Base-by-base conservation (phyloP, 30 jellyfish, hydroid and myxozoan species). In the Chironex yamaguchii region DNA sequence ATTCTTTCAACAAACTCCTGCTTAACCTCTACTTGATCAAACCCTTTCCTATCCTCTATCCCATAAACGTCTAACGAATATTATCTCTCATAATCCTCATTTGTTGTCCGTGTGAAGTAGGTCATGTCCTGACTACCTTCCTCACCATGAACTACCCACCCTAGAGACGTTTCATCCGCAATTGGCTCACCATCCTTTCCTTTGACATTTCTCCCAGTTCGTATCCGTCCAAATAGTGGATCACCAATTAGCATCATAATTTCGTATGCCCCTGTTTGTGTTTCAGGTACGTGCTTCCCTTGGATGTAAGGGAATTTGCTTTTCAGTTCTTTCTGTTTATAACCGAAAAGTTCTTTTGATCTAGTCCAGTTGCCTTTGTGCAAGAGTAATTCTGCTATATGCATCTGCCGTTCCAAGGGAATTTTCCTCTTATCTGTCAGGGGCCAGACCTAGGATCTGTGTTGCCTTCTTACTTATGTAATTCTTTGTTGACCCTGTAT, bases 71-170 rank as follows among this genome's bases (percentile, higher is more conserved):
- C 89, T 25, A 77, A 33, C 42, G 79, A 53, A 0, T 77, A 77
- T 12, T 53, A 34, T 53, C 33, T 21, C 42, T 77, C 89, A 62
- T 77, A 77, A 0, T 77, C 81, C 35, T 53, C 79, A 54, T 62
- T 77, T 32, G 81, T 77, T 14, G 81, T 77, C 30, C 66, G 90
- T 13, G 90, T 79, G 58, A 79, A 79, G 66, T 52, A 79, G 23
- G 62, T 79, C 32, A 22, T 72, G 32, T 79, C 73, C 4, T 2
- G 28, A 4, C 48, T 35, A 12, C 17, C 29, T 25, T 67, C 62
- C 34, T 51, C 79, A 29, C 89, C 79, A 76, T 76, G 89, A 1
- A 76, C 89, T 1, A 79, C 79, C 89, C 89, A 76, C 36, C 89
- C 89, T 52, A 75, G 33, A 12, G 62, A 53, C 62, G 89, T 53